Base-by-base conservation (phyloP, 2,888 invertebrate genomes). In the Spisula solida region DNA sequence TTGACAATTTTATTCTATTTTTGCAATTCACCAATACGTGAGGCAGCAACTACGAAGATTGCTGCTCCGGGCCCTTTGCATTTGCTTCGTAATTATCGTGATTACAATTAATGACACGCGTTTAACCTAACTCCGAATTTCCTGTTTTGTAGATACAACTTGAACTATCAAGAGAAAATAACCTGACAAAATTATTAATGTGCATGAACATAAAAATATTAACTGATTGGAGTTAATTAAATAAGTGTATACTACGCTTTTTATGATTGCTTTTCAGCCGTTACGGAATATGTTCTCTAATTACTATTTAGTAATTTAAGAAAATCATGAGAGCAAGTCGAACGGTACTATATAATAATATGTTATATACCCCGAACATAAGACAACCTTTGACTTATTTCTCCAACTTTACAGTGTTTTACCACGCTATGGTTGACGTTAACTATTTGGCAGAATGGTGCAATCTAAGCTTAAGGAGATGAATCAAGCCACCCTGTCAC, bases 261-360 rank as follows among this genome's bases (percentile, higher is more conserved):
- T n/a, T 47, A 12, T n/a, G 8, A 47, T 0, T 41, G 56, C 29
- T 56, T 78, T 78, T 25, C 41, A 88, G 85, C 56, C 85, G 20
- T 31, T 85, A 75, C n/a, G n/a, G 34, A 60, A 34, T 18, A 70
- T 70, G 55, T 5, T 56, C 20, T 82, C 88, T 31, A 82, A 82
- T 34, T 80, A 82, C 60, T 85, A 80, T 51, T 85, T 85, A 18
- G 60, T 85, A 29, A 81, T 88, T 66, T n/a, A 82, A 88, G 8
- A 48, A 88, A 48, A 47, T 85, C 56, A 85, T 85, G 85, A 66
- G 88, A 25, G 34, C 79, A n/a, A n/a, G 88, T 29, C 25, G 47
- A 60, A 88, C 85, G 8, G 2, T 8, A 41, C 8, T n/a, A n/a
- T n/a, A n/a, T n/a, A n/a, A n/a, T n/a, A n/a, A n/a, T n/a, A n/a